Base-by-base conservation (phyloP, 2,113 vertebrate species). In the Pyrgilauda ruficollis region DNA sequence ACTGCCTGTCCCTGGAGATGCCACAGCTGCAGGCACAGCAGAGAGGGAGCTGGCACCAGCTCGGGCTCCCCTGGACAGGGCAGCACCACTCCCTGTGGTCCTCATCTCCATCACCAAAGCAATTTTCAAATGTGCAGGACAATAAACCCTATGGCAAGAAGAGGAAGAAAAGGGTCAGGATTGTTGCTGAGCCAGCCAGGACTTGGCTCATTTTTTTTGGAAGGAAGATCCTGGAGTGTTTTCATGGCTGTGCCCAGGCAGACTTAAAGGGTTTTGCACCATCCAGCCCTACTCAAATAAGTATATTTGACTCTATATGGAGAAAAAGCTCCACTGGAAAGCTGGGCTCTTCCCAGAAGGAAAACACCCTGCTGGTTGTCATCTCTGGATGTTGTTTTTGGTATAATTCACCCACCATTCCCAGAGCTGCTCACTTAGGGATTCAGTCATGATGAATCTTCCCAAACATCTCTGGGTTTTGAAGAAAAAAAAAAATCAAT, bases 1-100 rank as follows among this genome's bases (percentile, higher is more conserved):
- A 73, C 87, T 93, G 83, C 83, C 64, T 94, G 92, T 89, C 62
- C 68, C 83, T 64, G n/a, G 47, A 69, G 49, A 73, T 90, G 86
- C 26, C 88, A 86, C 90, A 0, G 1, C 76, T 76, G 63, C 59
- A 39, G 89, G 77, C 63, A 67, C 67, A 24, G 63, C 13, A 50
- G 2, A 68, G 7, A 15, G 17, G 17, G 16, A 69, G 39, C 3
- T 0, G 30, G 12, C 41, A 77, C 9, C 67, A 67, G 50, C 43
- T 64, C 5, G 27, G 33, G 66, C 43, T 70, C 14, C 20, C 10
- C 28, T 55, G 72, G 50, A 27, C 46, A n/a, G 33, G 55, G 47
- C 44, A 87, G 46, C 61, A 39, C 9, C 66, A 8, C 13, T 10
- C 21, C 27, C 63, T 39, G n/a, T 28, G 31, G 1, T 68, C 26